Evolutionary conservation across 2,797 vertebrate genomes (phyloP).

Genomic region (Amblyopsis hoosieri): DNA sequence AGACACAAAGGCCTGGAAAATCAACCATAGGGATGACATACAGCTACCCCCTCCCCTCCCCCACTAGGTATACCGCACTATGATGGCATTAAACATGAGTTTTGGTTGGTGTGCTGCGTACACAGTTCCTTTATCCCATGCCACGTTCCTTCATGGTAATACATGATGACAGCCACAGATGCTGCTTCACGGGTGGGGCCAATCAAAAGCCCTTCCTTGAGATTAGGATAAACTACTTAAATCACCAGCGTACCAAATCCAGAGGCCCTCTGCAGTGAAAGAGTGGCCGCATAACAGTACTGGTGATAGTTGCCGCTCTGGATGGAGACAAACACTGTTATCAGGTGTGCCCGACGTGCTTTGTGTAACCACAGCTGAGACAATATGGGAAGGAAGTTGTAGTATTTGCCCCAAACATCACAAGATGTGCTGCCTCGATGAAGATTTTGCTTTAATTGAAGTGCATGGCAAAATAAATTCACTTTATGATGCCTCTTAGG

Average conservation of each 20-base stretch:
- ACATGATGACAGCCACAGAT: slow-evolving; percentile 86
- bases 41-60: slow-evolving; percentile 7
- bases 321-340: not conserved
- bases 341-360: too few species aligned
- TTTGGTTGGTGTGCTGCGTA: not conserved
- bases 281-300: slow-evolving; percentile 22
- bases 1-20: slow-evolving; percentile 7
- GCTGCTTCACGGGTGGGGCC: slow-evolving; percentile 73
- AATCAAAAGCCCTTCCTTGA: slow-evolving; percentile 83
- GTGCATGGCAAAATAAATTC: too few species aligned
- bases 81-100: not conserved
- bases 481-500: too few species aligned
- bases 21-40: slow-evolving; percentile 6
- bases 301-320: slow-evolving; percentile 23
- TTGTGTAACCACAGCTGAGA: too few species aligned
- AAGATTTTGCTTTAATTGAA: too few species aligned
- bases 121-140: slow-evolving; percentile 24
- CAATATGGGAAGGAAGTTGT: too few species aligned
- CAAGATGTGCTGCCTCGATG: too few species aligned
- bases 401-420: too few species aligned
- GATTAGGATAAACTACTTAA: slow-evolving; percentile 90
- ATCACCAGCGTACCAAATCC: slow-evolving; percentile 70
- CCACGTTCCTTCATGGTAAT: slow-evolving; percentile 68
- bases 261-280: slow-evolving; percentile 54
- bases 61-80: not conserved